Base-by-base conservation (phyloP, 30 jellyfish, hydroid and myxozoan genomes). In the Aurelia coerulea region DNA sequence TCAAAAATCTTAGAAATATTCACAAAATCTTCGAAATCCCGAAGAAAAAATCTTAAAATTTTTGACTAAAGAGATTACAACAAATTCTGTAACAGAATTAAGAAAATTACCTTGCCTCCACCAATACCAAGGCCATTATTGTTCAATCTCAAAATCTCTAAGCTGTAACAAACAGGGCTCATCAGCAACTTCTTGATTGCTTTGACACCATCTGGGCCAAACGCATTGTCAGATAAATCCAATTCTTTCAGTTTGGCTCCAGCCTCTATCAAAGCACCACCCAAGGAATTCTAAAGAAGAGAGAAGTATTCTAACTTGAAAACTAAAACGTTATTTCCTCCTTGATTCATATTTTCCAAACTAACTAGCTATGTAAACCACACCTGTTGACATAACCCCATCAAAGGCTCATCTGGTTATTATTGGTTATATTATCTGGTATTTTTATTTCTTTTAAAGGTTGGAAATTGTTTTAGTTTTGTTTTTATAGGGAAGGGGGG, bases 201-300 rank as follows among this genome's bases (percentile, higher is more conserved):
- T 78, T 94, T 89, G 37, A 94, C 97, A 11, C 99, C 99, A 88
- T 94, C 97, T 19, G 99, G 99, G 34, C 99, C 99, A 84, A 94
- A 94, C 10, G 99, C 99, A 79, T 94, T 94, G 74, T 94, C 99
- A 59, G 97, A 88, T n/a, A 94, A 78, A 74, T 94, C 99, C 63
- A 94, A 75, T 60, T 67, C 97, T 14, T 69, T 62, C 50, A 94
- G 94, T 64, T 74, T 75, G 6, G 99, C 99, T 54, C 97, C 97
- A 19, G 99, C 80, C 72, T 76, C 87, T 65, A 94, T 88, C 72
- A 94, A 76, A 0, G 96, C 97, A 84, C 80, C 91, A 12, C 97
- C 97, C 23, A 94, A 87, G 7, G 81, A 76, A 53, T 82, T 86
- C 99, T 94, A 42, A 14, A 68, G 73, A 65, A 32, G 14, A 59